These are phyloP conservation scores for Heteromurus nitidus DNA, from an alignment of 2,888 invertebrate species.

Conservation along the genomic window DNA sequence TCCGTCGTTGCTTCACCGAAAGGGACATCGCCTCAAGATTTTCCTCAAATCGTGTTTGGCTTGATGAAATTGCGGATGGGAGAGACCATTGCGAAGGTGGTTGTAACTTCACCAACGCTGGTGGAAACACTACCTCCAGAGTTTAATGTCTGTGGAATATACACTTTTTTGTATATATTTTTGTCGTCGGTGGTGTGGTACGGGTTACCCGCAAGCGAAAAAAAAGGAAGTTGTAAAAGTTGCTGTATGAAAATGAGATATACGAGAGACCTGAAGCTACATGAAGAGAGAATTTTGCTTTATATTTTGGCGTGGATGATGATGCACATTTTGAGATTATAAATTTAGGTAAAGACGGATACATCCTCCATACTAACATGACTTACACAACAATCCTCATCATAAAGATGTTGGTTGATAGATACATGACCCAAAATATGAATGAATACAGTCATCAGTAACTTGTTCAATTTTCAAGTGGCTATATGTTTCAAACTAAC, in stretches of 20 bases:
- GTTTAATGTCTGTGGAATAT: conserved; percentile 30
- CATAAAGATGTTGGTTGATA: no score
- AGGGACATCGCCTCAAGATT: conserved; percentile 75
- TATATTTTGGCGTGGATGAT: not conserved
- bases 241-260: not conserved
- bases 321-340: conserved; percentile 6
- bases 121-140: conserved; percentile 42
- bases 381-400: no score
- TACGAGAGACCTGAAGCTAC: not conserved
- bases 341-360: no score
- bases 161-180: not conserved
- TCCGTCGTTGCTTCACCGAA: conserved; percentile 80
- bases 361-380: no score
- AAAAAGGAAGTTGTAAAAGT: not conserved
- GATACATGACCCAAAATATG: no score
- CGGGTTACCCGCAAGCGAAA: not conserved
- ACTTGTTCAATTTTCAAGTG: no score
- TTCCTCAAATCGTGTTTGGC: conserved; percentile 55
- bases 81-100: not conserved
- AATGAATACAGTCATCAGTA: no score
- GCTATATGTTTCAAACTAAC: no score
- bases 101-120: no score
- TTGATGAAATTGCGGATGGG: conserved; percentile 55
- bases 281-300: no score
- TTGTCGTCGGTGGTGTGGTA: not conserved